Evolutionary conservation across 2,888 invertebrate genomes (phyloP), one percentile per base, ranked within the genome.

Genomic region (Bellardia bayeri): DNA sequence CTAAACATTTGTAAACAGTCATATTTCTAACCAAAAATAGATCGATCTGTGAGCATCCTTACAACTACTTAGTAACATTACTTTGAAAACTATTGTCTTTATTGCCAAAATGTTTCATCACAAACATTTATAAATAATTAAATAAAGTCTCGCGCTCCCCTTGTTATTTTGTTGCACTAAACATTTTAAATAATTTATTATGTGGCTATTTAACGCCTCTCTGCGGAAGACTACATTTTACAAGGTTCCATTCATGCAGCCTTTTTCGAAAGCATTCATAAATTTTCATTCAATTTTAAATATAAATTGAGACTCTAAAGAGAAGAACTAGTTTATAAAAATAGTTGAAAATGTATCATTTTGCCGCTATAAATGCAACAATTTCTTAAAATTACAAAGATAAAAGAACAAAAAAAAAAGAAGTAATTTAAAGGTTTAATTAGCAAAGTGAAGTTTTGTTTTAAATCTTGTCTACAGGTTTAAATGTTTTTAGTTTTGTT

Each of bases 301-400:
- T 11, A 45, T 61, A 16, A 49, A 49, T 33, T n/a, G 33, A 13
- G 51, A 51, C 51, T 54, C 42, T 13, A 16, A 42, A 30, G 40
- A 11, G n/a, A 68, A 30, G 30, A 54, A 56, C 5, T 42, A 40
- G 14, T 14, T 5, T 76, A 23, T 33, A 68, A 69, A 51, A 51
- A 33, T 11, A 40, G 6, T 14, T 6, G 33, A 37, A 37, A 79
- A 49, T 33, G 33, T 49, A 79, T 23, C 79, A 69, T 58, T 69
- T 79, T 61, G 69, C 61, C 69, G 69, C 2, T 42, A 42, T 37
- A 2, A 79, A 79, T 68, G 68, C 49, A 69, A 58, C 61, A 79
- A 37, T 79, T 79, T 61, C 61, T 49, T 13, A 68, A 58, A 58
- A 16, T 37, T 45, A 4, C 45, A 56, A 45, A 45, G 7, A 58